Conservation (phyloP, 2,888 invertebrate species). For the Drosophila multiciliata region DNA sequence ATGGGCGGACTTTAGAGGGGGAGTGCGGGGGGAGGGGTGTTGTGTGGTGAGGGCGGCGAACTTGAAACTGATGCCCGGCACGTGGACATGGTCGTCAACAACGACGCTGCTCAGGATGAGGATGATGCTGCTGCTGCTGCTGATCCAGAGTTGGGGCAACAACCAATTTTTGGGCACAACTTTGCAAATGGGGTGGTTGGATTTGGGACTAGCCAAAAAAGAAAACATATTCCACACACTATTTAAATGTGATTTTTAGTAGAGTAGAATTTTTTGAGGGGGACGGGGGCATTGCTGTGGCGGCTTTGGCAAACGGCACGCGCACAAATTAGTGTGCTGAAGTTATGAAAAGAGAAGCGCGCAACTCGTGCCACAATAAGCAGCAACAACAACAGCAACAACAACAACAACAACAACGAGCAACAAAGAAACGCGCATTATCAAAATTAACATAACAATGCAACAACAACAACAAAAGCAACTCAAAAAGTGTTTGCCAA, state of each 20-base stretch:
- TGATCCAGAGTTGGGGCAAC: constrained; percentile 12
- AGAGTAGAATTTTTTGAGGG: not conserved
- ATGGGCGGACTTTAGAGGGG: not conserved
- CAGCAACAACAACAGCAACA: constrained; percentile 23
- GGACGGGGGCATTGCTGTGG: constrained; percentile 16
- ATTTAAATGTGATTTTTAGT: constrained; percentile 67
- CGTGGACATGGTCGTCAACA: constrained; percentile 65
- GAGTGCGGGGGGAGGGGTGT: not conserved
- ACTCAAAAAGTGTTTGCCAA: constrained; percentile 49
- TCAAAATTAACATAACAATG: constrained; percentile 77
- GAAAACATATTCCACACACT: constrained; percentile 64
- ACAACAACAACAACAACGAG: constrained; percentile 27
- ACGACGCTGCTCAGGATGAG: constrained; percentile 13
- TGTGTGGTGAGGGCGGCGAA: constrained; percentile 28
- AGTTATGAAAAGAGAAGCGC: constrained; percentile 63
- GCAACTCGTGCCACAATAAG: constrained; percentile 60
- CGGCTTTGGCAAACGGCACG: constrained; percentile 64
- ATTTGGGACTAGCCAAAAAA: constrained; percentile 15
- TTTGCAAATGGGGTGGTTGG: not conserved
- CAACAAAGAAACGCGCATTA: constrained; percentile 52
- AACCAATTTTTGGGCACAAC: constrained; percentile 12
- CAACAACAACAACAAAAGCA: constrained; percentile 43
- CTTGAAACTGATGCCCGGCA: constrained; percentile 81
- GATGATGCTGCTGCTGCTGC: constrained; percentile 1
- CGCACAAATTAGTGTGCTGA: constrained; percentile 76